These are phyloP conservation scores for Platyrinchus mystaceus DNA, from an alignment of 2,797 vertebrate genomes.

Conservation along the genomic window DNA sequence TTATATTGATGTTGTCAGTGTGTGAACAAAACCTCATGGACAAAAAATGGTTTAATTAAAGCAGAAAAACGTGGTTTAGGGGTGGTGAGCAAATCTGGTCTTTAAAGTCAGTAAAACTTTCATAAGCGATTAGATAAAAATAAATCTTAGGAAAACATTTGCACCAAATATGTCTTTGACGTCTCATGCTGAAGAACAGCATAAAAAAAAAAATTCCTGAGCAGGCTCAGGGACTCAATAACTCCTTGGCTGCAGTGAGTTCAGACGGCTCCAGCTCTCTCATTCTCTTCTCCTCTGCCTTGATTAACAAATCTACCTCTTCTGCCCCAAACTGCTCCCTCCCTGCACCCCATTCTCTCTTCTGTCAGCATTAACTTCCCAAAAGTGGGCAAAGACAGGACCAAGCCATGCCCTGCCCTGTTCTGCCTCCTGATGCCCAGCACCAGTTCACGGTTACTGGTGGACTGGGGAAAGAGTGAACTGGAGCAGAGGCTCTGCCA, in stretches of 20 bases:
- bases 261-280: background rate
- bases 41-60: background rate
- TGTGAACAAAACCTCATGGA: conserved; percentile 30
- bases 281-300: background rate
- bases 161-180: background rate
- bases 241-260: background rate
- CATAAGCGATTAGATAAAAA: background rate
- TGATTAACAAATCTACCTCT: background rate
- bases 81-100: background rate
- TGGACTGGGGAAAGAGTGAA: background rate
- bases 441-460: background rate
- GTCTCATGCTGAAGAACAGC: background rate
- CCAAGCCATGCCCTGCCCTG: accelerated
- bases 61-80: background rate
- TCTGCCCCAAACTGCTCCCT: background rate
- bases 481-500: background rate
- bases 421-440: background rate
- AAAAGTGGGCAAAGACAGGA: background rate
- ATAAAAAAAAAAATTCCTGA: background rate
- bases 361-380: accelerated
- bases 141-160: background rate
- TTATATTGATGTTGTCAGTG: conserved; percentile 8
- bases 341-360: background rate
- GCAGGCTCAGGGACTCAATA: background rate
- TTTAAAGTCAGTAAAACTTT: background rate